phyloP scores from a whole-genome alignment of 2,888 invertebrate species.

The Acrobasis consociella region DNA sequence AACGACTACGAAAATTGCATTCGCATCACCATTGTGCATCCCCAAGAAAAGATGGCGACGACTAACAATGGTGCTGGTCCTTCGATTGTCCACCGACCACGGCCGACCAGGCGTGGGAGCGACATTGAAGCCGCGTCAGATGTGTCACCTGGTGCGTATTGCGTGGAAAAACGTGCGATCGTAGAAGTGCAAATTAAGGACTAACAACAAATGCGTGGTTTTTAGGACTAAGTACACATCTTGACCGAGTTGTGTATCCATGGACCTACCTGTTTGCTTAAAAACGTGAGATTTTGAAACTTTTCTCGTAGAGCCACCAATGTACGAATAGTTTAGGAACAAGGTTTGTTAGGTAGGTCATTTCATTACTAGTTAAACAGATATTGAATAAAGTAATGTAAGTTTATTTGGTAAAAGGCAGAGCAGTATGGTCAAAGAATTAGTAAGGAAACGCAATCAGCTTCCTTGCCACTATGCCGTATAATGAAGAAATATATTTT shows the following conservation, averaged over 20 bases:
- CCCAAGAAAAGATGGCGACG: neutral
- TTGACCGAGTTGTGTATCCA: neutral
- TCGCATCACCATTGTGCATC: slow-evolving; percentile 22
- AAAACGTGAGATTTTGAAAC: neutral
- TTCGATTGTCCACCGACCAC: slow-evolving; percentile 48
- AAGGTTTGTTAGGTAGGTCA: too few species aligned
- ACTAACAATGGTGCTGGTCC: slow-evolving; percentile 51
- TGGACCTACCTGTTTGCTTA: neutral
- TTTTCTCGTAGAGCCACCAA: too few species aligned
- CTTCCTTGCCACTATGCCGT: too few species aligned
- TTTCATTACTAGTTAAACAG: too few species aligned
- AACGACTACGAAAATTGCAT: slow-evolving; percentile 18
- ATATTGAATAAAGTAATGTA: too few species aligned
- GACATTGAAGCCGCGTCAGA: slow-evolving; percentile 55
- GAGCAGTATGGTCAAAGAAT: too few species aligned
- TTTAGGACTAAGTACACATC: too few species aligned
- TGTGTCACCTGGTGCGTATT: slow-evolving; percentile 8
- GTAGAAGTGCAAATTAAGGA: slow-evolving; percentile 2
- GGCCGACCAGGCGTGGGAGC: slow-evolving; percentile 66
- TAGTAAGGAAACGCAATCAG: too few species aligned
- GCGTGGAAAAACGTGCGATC: slow-evolving; percentile 12
- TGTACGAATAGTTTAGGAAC: too few species aligned
- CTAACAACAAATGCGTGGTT: neutral
- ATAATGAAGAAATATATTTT: too few species aligned
- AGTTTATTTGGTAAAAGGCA: too few species aligned